Evolutionary conservation across 2,113 vertebrate genomes (phyloP), one percentile per base, ranked within the genome.

Genomic region (Apus apus): DNA sequence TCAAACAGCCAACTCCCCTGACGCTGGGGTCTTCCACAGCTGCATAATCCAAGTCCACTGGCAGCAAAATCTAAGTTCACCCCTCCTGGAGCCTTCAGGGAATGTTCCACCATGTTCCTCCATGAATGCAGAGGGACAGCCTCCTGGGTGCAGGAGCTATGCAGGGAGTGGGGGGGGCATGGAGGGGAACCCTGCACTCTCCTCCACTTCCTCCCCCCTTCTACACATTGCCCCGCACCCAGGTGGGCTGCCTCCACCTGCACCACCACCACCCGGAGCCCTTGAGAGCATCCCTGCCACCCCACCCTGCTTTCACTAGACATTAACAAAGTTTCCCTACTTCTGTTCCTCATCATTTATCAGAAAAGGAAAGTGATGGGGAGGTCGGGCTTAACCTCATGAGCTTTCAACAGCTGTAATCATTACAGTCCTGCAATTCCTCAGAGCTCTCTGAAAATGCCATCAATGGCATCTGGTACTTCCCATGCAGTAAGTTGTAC

Each of bases 241-340:
- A 43, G 40, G 40, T 46, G n/a, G 40, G 53, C 16, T n/a, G 9
- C 34, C 30, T 51, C 29, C 56, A 22, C 14, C 27, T 20, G n/a
- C 53, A n/a, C n/a, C n/a, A n/a, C 34, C 4, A 2, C 23, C 1
- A 1, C 23, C 23, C 3, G 1, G 30, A 46, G 20, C 4, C 0
- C 38, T 32, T 36, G 60, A 40, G n/a, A 1, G 1, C 40, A 56
- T 13, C n/a, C 40, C 29, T 26, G 36, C 36, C 30, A 43, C 12
- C 19, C 34, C 2, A 0, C 16, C 8, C 46, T 51, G 72, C 23
- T 58, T 25, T 68, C 20, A 26, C 34, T 43, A 36, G 26, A 21
- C 54, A 8, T 43, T 11, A 32, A 60, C 5, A 6, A 38, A 14
- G 22, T 56, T 62, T 62, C n/a, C 32, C 11, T 54, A 46, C 54